phyloP scores from a whole-genome alignment of 2,888 invertebrate genomes.

The Dryococelus australis region DNA sequence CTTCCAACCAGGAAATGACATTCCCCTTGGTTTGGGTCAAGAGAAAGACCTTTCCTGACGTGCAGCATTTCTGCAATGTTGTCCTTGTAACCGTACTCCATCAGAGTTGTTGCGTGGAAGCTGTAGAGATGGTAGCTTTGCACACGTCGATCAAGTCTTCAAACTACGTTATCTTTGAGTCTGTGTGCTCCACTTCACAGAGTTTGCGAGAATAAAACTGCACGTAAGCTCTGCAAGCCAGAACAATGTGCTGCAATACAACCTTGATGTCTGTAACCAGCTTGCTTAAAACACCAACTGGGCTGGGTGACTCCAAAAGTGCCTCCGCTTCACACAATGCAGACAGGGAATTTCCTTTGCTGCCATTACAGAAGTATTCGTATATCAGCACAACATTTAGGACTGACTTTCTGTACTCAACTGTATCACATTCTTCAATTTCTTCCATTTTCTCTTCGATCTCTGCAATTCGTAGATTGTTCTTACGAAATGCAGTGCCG shows the following conservation, averaged over 20 bases:
- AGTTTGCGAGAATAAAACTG: neutral
- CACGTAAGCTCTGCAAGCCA: conserved; percentile 32
- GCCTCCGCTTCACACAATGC: conserved; percentile 18
- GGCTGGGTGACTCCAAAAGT: neutral
- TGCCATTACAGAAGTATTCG: conserved; percentile 25
- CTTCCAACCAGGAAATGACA: conserved; percentile 38
- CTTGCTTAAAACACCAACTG: neutral
- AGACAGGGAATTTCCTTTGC: neutral
- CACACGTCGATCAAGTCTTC: conserved; percentile 24
- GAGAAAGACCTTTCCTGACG: conserved; percentile 13
- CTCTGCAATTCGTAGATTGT: neutral
- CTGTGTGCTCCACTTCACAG: neutral
- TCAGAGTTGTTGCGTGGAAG: conserved; percentile 22
- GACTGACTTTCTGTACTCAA: conserved; percentile 29
- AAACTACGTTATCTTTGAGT: neutral
- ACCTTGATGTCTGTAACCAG: neutral
- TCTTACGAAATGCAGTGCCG: neutral
- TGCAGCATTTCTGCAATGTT: conserved; percentile 28
- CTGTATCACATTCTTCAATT: conserved; percentile 23
- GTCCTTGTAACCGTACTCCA: conserved; percentile 36
- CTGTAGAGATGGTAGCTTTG: conserved; percentile 32
- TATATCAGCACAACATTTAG: conserved; percentile 30
- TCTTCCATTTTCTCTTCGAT: conserved; percentile 24
- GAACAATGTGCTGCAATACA: conserved; percentile 30
- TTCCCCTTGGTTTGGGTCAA: conserved; percentile 33